Evolutionary conservation across 2,888 invertebrate genomes (phyloP).

Genomic region (Ichneumon xanthorius): DNA sequence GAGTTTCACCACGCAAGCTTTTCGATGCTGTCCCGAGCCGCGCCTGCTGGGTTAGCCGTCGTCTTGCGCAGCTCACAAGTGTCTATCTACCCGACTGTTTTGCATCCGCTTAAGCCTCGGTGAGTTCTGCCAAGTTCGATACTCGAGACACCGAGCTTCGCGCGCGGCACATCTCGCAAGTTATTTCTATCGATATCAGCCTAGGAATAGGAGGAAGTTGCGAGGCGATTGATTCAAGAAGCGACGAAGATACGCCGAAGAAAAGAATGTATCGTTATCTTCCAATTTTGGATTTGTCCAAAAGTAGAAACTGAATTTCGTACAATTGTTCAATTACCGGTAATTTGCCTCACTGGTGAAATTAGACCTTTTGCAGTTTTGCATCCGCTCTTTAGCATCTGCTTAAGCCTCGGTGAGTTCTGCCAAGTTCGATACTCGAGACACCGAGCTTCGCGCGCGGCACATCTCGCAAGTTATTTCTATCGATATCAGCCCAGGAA

Average conservation of each 20-base stretch:
- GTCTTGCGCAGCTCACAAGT: slow-evolving; percentile 50
- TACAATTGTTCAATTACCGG: background rate
- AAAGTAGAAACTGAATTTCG: background rate
- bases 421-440: slow-evolving; percentile 44
- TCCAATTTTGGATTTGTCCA: background rate
- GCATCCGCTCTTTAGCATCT: slow-evolving; percentile 69
- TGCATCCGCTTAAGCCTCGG: slow-evolving; percentile 70
- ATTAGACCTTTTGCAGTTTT: slow-evolving; percentile 48
- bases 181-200: slow-evolving; percentile 48
- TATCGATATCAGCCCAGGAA: background rate
- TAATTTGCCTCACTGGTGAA: background rate
- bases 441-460: slow-evolving; percentile 51
- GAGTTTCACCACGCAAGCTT: slow-evolving; percentile 45
- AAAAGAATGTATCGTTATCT: background rate
- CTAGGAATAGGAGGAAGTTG: background rate
- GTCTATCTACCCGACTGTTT: slow-evolving; percentile 70
- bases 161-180: slow-evolving; percentile 62
- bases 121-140: slow-evolving; percentile 55
- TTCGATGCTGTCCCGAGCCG: slow-evolving; percentile 27
- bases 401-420: slow-evolving; percentile 68
- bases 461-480: slow-evolving; percentile 65
- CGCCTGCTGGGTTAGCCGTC: slow-evolving; percentile 18
- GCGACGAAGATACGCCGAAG: background rate
- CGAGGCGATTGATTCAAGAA: background rate
- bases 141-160: slow-evolving; percentile 43